These are phyloP conservation scores for Podabrus alpinus DNA, from an alignment of 2,888 invertebrate species.

Conservation along the genomic window DNA sequence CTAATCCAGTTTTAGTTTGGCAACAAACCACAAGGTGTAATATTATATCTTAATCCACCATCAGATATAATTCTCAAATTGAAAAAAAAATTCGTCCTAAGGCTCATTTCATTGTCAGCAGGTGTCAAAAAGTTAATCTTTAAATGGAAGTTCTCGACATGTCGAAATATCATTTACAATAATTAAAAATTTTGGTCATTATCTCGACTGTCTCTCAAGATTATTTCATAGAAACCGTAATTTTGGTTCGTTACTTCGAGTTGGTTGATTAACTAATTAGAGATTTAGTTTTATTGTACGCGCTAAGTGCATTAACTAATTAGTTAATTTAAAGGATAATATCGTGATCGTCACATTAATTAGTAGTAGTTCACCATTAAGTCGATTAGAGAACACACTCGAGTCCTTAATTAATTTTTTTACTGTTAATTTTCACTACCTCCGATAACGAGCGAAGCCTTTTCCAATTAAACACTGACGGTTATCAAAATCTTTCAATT, in stretches of 20 bases:
- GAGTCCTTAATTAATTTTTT: background rate
- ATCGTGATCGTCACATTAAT: constrained; percentile 1
- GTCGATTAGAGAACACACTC: background rate
- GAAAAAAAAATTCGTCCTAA: background rate
- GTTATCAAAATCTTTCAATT: background rate
- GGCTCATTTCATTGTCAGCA: constrained; percentile 18
- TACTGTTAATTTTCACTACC: background rate
- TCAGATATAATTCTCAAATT: background rate
- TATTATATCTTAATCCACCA: background rate
- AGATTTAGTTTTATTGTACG: background rate
- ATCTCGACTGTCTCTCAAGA: background rate
- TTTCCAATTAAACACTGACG: background rate
- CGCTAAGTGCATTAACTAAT: background rate
- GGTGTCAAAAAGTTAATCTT: constrained; percentile 26
- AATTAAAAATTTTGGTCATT: constrained; percentile 8
- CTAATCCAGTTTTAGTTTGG: background rate
- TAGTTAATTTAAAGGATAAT: constrained; percentile 1
- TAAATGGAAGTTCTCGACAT: constrained; percentile 1
- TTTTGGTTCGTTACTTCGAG: background rate
- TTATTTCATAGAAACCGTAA: background rate
- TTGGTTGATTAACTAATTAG: background rate
- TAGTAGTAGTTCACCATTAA: background rate
- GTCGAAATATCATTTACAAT: constrained; percentile 16
- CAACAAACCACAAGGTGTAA: background rate
- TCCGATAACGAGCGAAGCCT: background rate